Conservation (phyloP, 2,888 invertebrate genomes). For the Malachius bipustulatus region DNA sequence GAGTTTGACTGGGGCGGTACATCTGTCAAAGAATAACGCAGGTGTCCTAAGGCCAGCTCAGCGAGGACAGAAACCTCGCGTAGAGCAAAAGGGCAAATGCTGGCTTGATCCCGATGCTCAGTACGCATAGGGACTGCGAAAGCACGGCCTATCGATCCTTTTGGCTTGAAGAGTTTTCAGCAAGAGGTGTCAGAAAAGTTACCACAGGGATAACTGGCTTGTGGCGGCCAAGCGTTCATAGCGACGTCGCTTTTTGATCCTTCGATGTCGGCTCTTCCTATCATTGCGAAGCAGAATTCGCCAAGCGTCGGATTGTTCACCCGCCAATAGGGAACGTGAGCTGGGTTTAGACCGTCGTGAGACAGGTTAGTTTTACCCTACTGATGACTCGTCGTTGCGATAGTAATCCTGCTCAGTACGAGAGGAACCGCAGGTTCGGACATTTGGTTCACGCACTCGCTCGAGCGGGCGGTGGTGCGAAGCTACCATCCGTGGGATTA, state of each 20-base stretch:
- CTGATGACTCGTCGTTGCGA: constrained; percentile 34
- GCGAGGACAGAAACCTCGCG: constrained; percentile 58
- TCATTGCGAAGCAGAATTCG: constrained; percentile 61
- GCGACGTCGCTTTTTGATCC: constrained; percentile 59
- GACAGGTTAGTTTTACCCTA: constrained; percentile 46
- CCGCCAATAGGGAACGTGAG: constrained; percentile 24
- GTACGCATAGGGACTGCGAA: constrained; percentile 33
- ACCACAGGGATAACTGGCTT: constrained; percentile 59
- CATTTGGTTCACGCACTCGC: constrained; percentile 47
- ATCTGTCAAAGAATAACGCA: constrained; percentile 46
- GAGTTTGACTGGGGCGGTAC: constrained; percentile 43
- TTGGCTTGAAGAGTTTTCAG: constrained; percentile 28
- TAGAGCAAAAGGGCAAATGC: constrained; percentile 60
- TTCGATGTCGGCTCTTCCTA: constrained; percentile 67
- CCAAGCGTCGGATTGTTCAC: constrained; percentile 58
- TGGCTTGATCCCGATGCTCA: constrained; percentile 54
- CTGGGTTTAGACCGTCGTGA: constrained; percentile 19
- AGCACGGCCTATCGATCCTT: constrained; percentile 26
- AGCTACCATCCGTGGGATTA: too few species aligned
- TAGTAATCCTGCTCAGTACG: constrained; percentile 38
- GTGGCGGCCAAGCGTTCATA: constrained; percentile 52
- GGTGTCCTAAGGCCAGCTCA: constrained; percentile 47
- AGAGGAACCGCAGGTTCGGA: constrained; percentile 44
- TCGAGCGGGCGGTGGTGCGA: constrained; percentile 57
- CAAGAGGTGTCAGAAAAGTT: constrained; percentile 62